phyloP scores from a whole-genome alignment of 2,797 vertebrate genomes.

The Champsocephalus gunnari region DNA sequence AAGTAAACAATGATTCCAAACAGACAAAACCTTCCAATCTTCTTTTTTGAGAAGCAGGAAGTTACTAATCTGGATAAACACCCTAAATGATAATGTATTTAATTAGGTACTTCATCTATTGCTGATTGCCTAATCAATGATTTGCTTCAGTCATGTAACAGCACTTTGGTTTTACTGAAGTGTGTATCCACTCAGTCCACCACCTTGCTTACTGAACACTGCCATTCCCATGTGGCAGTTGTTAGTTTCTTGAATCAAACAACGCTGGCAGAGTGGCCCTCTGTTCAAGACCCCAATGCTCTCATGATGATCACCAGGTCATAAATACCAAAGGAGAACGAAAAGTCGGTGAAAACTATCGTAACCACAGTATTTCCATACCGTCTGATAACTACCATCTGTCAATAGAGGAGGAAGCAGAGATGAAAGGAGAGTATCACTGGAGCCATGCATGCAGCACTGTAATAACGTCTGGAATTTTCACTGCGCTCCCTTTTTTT shows the following conservation, averaged over 20 bases:
- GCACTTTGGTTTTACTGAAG: constrained; percentile 1
- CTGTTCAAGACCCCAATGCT: constrained; percentile 60
- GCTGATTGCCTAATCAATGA: neutral
- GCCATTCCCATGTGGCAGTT: constrained; percentile 64
- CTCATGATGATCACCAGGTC: constrained; percentile 73
- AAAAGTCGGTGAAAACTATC: constrained; percentile 67
- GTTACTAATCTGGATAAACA: neutral
- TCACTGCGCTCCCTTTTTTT: constrained; percentile 50
- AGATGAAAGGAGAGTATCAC: constrained; percentile 74
- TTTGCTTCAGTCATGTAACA: neutral
- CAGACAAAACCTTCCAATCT: neutral
- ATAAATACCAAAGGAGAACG: constrained; percentile 70
- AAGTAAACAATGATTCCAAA: neutral
- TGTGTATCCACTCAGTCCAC: neutral
- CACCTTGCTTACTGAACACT: constrained; percentile 15
- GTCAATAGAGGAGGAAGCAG: constrained; percentile 69
- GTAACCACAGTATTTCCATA: constrained; percentile 77
- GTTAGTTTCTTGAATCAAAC: constrained; percentile 55
- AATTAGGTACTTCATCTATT: neutral
- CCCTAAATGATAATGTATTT: neutral
- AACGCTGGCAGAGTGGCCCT: constrained; percentile 42
- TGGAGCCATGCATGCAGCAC: constrained; percentile 68
- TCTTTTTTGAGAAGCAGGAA: neutral
- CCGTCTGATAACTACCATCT: constrained; percentile 81
- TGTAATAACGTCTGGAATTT: constrained; percentile 79